Base-by-base conservation (phyloP, 2,888 invertebrate species). In the Scaptomyza flava region DNA sequence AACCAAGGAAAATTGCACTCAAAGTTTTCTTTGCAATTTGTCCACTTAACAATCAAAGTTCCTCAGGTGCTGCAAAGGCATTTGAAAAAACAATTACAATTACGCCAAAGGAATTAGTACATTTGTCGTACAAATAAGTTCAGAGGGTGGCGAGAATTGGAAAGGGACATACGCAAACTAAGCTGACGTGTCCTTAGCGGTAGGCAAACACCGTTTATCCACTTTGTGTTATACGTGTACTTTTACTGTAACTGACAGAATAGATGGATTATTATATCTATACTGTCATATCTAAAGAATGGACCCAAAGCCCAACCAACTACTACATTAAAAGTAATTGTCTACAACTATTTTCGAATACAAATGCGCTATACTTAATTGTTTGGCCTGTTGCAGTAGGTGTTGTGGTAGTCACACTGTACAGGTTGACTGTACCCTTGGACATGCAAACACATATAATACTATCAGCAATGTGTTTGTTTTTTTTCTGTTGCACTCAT, bases 181-280 rank as follows among this genome's bases (percentile, higher is more conserved):
- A 27, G 74, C 89, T 85, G 84, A 85, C 84, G 84, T 85, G 84
- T 89, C 84, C 89, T 75, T 88, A 77, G 50, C 53, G 50, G 14
- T 48, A 23, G 54, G 0, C 30, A 48, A 67, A n/a, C 52, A 42
- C 48, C 20, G 20, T 45, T 77, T 56, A 27, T 43, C 27, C 42
- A n/a, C 14, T n/a, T 38, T 14, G 17, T 38, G 38, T 31, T 46
- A 31, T 61, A 59, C 48, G 63, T 79, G 58, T 54, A 53, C 38
- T 42, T 60, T 9, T 31, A 38, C 12, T 17, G 33, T 48, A 8
- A 33, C 31, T 5, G 7, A 12, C 45, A 17, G 14, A 6, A 31
- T 12, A 6, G 27, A 27, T 48, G 45, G 20, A 17, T 38, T 48
- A 12, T 20, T 48, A 62, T 81, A 70, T 70, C 63, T 53, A 43